Conservation (phyloP, 2,797 vertebrate genomes). For the Vireo griseus region DNA sequence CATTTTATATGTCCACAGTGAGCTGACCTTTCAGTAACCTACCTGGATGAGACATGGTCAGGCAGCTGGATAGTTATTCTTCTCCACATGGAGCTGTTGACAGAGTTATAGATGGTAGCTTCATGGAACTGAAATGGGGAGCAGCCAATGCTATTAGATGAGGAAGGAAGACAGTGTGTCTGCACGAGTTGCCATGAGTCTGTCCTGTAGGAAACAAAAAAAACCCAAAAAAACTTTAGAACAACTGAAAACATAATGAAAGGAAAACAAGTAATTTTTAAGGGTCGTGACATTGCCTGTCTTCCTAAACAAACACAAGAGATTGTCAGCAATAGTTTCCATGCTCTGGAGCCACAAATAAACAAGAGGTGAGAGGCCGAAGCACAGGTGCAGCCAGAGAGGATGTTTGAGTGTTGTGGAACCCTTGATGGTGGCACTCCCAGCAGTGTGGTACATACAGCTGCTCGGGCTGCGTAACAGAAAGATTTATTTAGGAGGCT, state of each 20-base stretch:
- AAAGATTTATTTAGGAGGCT: neutral
- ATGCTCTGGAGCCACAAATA: neutral
- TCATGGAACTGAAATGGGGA: slow-evolving; percentile 98
- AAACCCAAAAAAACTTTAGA: neutral
- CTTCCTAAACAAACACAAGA: neutral
- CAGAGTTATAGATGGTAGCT: slow-evolving; percentile 94
- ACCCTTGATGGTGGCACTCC: neutral
- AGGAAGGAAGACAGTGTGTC: slow-evolving; percentile 95
- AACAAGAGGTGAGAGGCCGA: neutral
- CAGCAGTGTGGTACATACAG: neutral
- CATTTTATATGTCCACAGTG: neutral
- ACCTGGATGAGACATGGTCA: slow-evolving; percentile 97
- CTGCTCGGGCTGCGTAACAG: neutral
- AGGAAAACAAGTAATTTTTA: neutral
- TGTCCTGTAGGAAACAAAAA: slow-evolving; percentile 75
- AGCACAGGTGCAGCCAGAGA: neutral
- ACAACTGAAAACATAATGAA: neutral
- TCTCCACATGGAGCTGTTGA: slow-evolving; percentile 94
- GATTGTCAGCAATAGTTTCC: neutral
- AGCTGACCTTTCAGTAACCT: slow-evolving; percentile 3
- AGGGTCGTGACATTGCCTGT: neutral
- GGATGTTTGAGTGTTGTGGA: neutral
- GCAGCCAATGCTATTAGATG: slow-evolving; percentile 93
- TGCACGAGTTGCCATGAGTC: slow-evolving; percentile 96
- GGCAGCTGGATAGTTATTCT: slow-evolving; percentile 94